phyloP scores from a whole-genome alignment of 2,797 vertebrate species.

The Argentina silus region DNA sequence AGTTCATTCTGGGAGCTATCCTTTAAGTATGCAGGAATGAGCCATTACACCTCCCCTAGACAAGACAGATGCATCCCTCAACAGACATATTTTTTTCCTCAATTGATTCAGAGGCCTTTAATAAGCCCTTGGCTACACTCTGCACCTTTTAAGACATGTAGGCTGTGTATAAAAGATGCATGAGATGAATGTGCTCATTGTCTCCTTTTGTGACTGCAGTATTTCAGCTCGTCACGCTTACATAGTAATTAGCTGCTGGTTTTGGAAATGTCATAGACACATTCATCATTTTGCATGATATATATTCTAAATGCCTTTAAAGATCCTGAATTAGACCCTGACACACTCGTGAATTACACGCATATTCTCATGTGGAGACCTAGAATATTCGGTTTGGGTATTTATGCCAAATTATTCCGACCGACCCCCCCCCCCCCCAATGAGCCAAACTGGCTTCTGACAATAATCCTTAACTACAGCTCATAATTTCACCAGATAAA shows the following conservation, averaged over 20 bases:
- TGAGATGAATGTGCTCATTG: slow-evolving; percentile 69
- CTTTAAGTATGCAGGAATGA: not conserved
- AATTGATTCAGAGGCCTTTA: slow-evolving; percentile 70
- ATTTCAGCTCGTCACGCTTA: slow-evolving; percentile 56
- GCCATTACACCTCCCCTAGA: not conserved
- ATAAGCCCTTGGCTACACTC: slow-evolving; percentile 69
- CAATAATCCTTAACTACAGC: not conserved
- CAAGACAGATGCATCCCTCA: slow-evolving; percentile 61
- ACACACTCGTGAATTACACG: slow-evolving; percentile 43
- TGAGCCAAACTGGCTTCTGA: not conserved
- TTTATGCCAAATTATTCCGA: slow-evolving; percentile 6
- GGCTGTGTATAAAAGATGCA: slow-evolving; percentile 71
- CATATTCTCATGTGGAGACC: slow-evolving; percentile 18
- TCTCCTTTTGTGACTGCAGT: slow-evolving; percentile 60
- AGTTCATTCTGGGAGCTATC: slow-evolving; percentile 60
- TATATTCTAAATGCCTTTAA: slow-evolving; percentile 54
- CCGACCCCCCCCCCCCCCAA: too few species aligned
- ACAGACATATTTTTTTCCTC: slow-evolving; percentile 62
- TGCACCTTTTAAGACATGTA: slow-evolving; percentile 68
- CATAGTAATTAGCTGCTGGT: slow-evolving; percentile 63
- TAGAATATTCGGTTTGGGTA: slow-evolving; percentile 15
- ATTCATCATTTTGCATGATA: slow-evolving; percentile 58
- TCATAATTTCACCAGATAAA: not conserved
- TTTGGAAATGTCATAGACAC: slow-evolving; percentile 59
- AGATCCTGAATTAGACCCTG: slow-evolving; percentile 46